Evolutionary conservation across 1,140 invertebrate genomes (phyloP).

Genomic region (Scaptodrosophila lebanonensis): DNA sequence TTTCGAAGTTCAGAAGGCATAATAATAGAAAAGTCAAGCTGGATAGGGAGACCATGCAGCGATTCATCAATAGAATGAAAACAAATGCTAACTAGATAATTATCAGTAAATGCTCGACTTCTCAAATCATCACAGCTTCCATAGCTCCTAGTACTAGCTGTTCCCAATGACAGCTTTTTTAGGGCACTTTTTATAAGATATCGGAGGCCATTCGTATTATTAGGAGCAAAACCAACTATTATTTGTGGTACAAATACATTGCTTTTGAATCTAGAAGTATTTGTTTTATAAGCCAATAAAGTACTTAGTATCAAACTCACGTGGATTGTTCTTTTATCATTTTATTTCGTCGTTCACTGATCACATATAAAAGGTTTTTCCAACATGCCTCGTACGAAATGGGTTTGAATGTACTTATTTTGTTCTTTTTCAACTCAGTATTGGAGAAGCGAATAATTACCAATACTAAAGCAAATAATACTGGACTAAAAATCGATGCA

Average conservation of each 20-base stretch:
- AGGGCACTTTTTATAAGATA: constrained; percentile 9
- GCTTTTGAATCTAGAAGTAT: constrained; percentile 17
- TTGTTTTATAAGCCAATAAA: background rate
- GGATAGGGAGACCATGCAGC: constrained; percentile 7
- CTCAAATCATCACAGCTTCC: constrained; percentile 18
- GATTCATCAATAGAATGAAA: constrained; percentile 22
- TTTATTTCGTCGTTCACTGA: background rate
- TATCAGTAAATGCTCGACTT: background rate
- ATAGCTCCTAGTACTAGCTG: background rate
- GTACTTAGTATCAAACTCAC: constrained; percentile 8
- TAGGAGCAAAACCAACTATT: constrained; percentile 28
- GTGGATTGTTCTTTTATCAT: background rate
- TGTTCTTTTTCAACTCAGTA: background rate
- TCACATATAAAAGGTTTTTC: constrained; percentile 3
- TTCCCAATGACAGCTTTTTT: background rate
- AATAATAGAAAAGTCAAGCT: constrained; percentile 25
- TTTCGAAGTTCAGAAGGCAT: constrained; percentile 35
- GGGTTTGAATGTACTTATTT: background rate
- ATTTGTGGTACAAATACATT: constrained; percentile 37
- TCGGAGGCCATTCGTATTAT: constrained; percentile 1
- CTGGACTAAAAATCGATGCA: background rate
- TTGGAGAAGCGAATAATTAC: background rate
- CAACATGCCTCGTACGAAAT: constrained; percentile 12
- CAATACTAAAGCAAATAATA: constrained; percentile 5
- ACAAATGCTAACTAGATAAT: constrained; percentile 36